Evolutionary conservation across 2,888 invertebrate species (phyloP).

Genomic region (Pseudolycoriella hygida): DNA sequence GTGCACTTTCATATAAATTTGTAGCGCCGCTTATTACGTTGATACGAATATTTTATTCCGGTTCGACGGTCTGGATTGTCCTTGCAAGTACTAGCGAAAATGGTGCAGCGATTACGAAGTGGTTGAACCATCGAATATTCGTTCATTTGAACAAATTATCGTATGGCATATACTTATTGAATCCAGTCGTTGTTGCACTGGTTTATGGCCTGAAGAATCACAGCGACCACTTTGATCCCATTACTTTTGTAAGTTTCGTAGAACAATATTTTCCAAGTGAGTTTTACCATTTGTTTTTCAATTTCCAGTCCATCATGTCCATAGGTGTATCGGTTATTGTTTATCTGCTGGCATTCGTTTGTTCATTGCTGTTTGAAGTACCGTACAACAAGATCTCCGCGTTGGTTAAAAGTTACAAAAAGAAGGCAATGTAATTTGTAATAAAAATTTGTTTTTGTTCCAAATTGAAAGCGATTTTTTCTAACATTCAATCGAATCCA

Average conservation of each 20-base stretch:
- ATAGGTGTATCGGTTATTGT: conserved; percentile 23
- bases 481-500: no score
- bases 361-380: conserved; percentile 24
- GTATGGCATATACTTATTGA: conserved; percentile 38
- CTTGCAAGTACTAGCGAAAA: conserved; percentile 36
- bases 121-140: conserved; percentile 15
- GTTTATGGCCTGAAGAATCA: conserved; percentile 26
- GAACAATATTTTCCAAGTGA: no score
- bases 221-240: conserved; percentile 26
- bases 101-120: conserved; percentile 26
- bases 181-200: conserved; percentile 35
- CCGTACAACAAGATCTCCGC: conserved; percentile 24
- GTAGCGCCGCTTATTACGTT: conserved; percentile 33
- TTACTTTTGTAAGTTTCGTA: conserved; percentile 25
- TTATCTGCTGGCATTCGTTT: conserved; percentile 21
- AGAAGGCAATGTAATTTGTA: no score
- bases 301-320: conserved; percentile 19
- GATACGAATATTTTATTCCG: conserved; percentile 34
- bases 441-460: no score
- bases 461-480: no score
- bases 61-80: conserved; percentile 37
- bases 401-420: background rate
- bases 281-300: no score
- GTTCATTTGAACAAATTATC: conserved; percentile 35
- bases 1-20: conserved; percentile 28